Evolutionary conservation across 2,113 vertebrate species (phyloP), one percentile per base, ranked within the genome.

Genomic region (Macquaria ambigua): DNA sequence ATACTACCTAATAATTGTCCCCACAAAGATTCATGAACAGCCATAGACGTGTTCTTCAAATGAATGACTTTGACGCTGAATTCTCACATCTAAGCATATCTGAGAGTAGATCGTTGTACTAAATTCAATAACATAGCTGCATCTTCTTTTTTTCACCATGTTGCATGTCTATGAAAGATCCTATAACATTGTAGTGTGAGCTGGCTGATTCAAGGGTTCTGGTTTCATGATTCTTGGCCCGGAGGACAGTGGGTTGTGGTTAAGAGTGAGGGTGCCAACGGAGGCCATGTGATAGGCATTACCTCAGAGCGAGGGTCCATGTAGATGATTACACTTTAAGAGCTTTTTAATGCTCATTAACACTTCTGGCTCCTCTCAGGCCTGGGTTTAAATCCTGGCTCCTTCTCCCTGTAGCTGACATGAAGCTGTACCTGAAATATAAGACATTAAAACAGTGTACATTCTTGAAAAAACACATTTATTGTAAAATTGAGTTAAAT

Each of bases 281-380:
- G 72, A 76, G 84, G 81, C 80, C 93, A 93, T 93, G 92, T 87
- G 93, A 94, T 95, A 94, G 74, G 75, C 58, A 81, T 95, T 95
- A 95, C 90, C 93, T 94, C 85, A 91, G 87, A 93, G 93, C 88
- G 89, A 94, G 92, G 95, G 94, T 93, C 74, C 66, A 53, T 89
- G 93, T 92, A 94, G 93, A 95, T 92, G 91, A 96, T 96, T 93
- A 93, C 92, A 83, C 92, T 95, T 88, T 95, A 95, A 96, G 94
- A 92, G 90, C 87, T 94, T 95, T 95, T 95, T 95, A 97, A 96
- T 96, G 95, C 94, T 96, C 74, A 94, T 96, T 96, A 96, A 96
- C 94, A 96, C 95, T 94, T 96, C 93, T 95, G 93, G 68, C 95
- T 96, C 94, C 95, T 96, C 82, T 96, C 84, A 87, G 85, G 84